Evolutionary conservation across 2,113 vertebrate genomes (phyloP).

Genomic region (Cricetomys ansorgei): DNA sequence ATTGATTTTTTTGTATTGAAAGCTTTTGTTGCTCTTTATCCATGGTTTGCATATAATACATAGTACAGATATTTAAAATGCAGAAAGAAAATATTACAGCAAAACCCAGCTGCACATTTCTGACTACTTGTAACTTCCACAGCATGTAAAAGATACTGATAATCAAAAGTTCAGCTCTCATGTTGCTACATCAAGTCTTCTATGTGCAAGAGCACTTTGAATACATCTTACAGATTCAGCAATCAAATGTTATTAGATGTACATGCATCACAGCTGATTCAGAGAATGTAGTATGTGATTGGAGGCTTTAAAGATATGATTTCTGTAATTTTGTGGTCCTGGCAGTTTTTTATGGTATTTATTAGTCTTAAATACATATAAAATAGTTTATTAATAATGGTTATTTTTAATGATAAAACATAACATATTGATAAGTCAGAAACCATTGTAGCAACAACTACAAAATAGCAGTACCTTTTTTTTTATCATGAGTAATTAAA

Average conservation of each 20-base stretch:
- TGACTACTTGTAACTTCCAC: neutral
- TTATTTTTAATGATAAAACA: neutral
- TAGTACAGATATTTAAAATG: neutral
- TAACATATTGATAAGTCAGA: neutral
- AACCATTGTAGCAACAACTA: neutral
- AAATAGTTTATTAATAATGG: neutral
- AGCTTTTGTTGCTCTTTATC: neutral
- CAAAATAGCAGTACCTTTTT: neutral
- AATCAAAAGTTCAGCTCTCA: neutral
- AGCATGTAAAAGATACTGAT: neutral
- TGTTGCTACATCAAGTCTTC: neutral
- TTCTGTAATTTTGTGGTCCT: neutral
- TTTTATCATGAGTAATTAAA: conserved; percentile 14
- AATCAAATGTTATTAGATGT: neutral
- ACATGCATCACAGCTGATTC: neutral
- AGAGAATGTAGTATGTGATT: neutral
- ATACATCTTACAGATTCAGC: neutral
- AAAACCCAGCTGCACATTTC: neutral
- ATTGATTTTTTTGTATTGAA: neutral
- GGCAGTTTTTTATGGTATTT: neutral
- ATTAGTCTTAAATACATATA: neutral
- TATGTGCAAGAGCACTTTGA: neutral
- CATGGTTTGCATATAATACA: neutral
- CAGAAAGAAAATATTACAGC: neutral
- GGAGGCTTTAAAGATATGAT: neutral